phyloP scores from a whole-genome alignment of 2,113 vertebrate genomes.

The Peromyscus leucopus region DNA sequence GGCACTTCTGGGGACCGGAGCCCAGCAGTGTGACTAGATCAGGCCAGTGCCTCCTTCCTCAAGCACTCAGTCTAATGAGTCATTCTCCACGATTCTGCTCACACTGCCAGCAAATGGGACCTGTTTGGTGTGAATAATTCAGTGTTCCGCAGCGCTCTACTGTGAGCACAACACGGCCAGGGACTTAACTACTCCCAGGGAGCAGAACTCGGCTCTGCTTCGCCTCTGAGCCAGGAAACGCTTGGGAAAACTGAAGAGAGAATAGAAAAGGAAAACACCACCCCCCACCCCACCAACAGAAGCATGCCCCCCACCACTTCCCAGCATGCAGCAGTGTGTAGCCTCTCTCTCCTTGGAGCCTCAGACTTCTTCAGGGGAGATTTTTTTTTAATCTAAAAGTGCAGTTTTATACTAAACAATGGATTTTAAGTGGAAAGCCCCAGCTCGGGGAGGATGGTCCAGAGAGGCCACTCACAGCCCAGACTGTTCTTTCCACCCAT shows the following conservation, averaged over 20 bases:
- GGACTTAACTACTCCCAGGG: conserved; percentile 71
- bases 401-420: neutral
- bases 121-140: conserved; percentile 84
- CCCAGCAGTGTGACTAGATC: conserved; percentile 16
- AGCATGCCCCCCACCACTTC: rapidly evolving
- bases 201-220: conserved; percentile 67
- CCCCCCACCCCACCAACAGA: neutral
- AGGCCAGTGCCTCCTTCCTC: conserved; percentile 48
- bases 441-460: neutral
- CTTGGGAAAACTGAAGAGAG: conserved; percentile 36
- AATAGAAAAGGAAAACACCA: conserved; percentile 31
- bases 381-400: neutral
- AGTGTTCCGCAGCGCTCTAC: conserved; percentile 63
- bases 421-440: neutral
- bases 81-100: neutral
- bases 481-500: neutral
- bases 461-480: neutral
- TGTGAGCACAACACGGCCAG: conserved; percentile 15
- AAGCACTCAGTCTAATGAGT: conserved; percentile 62
- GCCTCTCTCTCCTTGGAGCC: neutral
- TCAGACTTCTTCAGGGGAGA: neutral
- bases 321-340: neutral
- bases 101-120: conserved; percentile 71
- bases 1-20: neutral
- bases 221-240: neutral